Conservation (phyloP, 2,797 vertebrate species). For the Thalassophryne amazonica region DNA sequence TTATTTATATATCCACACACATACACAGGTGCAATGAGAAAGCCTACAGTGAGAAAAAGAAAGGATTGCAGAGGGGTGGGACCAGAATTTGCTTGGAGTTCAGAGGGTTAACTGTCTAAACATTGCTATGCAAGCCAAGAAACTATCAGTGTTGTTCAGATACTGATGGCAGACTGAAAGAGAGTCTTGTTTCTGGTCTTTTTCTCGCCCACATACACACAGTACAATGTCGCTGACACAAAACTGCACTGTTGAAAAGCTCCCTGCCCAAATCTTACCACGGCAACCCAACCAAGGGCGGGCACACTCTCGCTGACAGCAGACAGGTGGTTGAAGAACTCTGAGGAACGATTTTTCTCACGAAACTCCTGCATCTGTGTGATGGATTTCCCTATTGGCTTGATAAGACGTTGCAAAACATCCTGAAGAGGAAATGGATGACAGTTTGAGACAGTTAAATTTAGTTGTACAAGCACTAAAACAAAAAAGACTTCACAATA, state of each 20-base stretch:
- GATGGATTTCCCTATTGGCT: slow-evolving; percentile 87
- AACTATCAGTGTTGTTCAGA: slow-evolving; percentile 16
- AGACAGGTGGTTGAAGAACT: slow-evolving; percentile 91
- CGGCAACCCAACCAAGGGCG: slow-evolving; percentile 91
- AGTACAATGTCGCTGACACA: neutral
- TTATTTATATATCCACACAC: no score
- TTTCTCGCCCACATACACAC: neutral
- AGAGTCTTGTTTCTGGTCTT: slow-evolving; percentile 6
- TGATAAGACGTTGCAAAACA: slow-evolving; percentile 76
- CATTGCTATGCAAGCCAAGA: slow-evolving; percentile 37
- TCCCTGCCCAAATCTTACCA: slow-evolving; percentile 78
- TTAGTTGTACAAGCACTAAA: no score
- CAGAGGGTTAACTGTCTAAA: slow-evolving; percentile 26
- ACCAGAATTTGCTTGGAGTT: no score
- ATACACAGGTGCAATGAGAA: no score
- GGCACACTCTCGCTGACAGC: slow-evolving; percentile 94
- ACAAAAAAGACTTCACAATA: no score
- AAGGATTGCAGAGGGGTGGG: no score
- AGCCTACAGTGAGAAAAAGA: no score
- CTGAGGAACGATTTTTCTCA: slow-evolving; percentile 90
- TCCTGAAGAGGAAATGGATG: slow-evolving; percentile 60
- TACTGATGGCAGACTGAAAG: slow-evolving; percentile 31
- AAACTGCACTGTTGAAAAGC: neutral
- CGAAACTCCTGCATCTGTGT: slow-evolving; percentile 86
- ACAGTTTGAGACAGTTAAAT: no score